phyloP scores from a whole-genome alignment of 2,113 vertebrate genomes.

The Psettodes erumei region DNA sequence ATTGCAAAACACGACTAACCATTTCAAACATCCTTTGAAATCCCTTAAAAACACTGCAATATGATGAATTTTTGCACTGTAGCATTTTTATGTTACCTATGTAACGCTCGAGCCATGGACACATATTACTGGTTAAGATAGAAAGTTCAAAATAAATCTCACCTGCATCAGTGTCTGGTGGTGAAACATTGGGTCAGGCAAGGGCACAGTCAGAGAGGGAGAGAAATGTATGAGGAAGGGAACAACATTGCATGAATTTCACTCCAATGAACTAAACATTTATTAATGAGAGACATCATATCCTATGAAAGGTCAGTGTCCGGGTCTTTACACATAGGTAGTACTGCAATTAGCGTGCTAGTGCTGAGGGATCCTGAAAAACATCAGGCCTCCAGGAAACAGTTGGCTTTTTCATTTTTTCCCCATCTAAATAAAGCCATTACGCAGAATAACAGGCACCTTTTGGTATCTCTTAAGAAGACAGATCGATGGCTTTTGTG shows the following conservation, averaged over 20 bases:
- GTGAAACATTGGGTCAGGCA: background rate
- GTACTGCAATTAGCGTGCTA: no score
- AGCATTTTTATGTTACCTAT: background rate
- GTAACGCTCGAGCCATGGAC: background rate
- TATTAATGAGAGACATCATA: no score
- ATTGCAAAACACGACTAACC: background rate
- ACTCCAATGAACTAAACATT: background rate
- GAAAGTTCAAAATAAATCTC: constrained; percentile 49
- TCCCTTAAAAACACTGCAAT: background rate
- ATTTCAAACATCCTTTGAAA: background rate
- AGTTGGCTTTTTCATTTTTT: background rate
- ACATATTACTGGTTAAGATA: background rate
- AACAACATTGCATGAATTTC: background rate
- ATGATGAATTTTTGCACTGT: background rate
- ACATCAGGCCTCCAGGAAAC: background rate
- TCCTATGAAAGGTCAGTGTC: no score
- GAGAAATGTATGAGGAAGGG: constrained; percentile 17
- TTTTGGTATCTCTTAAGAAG: constrained; percentile 45
- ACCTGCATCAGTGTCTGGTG: constrained; percentile 84
- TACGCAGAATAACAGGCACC: constrained; percentile 37
- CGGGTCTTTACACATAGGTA: no score
- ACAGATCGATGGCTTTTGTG: constrained; percentile 66
- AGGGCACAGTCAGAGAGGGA: background rate
- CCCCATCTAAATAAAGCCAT: no score
- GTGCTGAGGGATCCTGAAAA: background rate